Evolutionary conservation across 2,113 vertebrate genomes (phyloP).

Genomic region (Australoheros scitulus): DNA sequence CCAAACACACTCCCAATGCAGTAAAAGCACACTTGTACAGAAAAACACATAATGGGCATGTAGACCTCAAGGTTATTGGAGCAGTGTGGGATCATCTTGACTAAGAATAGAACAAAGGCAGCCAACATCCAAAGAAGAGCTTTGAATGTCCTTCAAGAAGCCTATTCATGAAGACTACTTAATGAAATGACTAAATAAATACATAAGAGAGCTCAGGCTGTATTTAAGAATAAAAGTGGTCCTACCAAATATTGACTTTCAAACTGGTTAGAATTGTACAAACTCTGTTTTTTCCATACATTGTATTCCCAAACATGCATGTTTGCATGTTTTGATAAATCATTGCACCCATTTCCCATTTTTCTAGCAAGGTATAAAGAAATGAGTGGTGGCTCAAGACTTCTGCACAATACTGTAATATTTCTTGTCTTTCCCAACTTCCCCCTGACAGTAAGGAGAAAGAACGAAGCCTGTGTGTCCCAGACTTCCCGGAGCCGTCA

Average conservation of each 20-base stretch:
- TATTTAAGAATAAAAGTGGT: neutral
- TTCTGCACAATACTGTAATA: neutral
- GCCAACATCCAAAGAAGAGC: neutral
- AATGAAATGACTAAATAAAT: neutral
- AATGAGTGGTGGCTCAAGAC: too few species aligned
- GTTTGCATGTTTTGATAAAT: neutral
- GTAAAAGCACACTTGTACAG: too few species aligned
- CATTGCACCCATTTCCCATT: neutral
- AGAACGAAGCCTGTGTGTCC: constrained; percentile 88
- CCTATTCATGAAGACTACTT: neutral
- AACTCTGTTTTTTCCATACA: neutral
- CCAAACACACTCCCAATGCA: too few species aligned
- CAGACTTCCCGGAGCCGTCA: constrained; percentile 91
- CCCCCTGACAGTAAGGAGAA: constrained; percentile 80
- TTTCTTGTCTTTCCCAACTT: neutral
- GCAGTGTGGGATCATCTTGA: too few species aligned
- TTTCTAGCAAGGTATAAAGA: neutral
- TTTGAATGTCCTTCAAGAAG: neutral
- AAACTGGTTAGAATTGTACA: neutral
- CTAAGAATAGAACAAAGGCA: too few species aligned
- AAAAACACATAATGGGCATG: too few species aligned
- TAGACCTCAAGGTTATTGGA: too few species aligned
- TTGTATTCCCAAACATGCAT: neutral
- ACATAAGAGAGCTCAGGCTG: neutral
- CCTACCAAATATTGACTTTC: neutral